These are phyloP conservation scores for Hyles lineata DNA, from an alignment of 2,888 invertebrate genomes.

Conservation along the genomic window DNA sequence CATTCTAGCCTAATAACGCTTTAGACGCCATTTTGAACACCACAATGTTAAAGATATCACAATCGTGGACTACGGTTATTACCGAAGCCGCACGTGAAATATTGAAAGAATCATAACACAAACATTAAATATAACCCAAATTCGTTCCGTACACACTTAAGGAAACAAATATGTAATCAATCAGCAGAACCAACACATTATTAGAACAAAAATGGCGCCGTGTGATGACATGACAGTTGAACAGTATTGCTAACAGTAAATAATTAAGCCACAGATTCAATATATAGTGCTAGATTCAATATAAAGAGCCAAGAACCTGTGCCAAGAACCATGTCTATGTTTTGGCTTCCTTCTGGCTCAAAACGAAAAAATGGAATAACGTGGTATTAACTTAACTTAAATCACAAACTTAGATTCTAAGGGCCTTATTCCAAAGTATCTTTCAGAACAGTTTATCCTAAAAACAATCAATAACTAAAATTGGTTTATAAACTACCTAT, in stretches of 20 bases:
- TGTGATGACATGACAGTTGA: not conserved
- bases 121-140: not conserved
- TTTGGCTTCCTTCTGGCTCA: too few species aligned
- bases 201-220: conserved; percentile 19
- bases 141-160: not conserved
- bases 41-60: conserved; percentile 40
- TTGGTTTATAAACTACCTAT: too few species aligned
- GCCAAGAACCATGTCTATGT: too few species aligned
- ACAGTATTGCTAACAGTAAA: not conserved
- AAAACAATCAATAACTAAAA: too few species aligned
- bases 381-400: too few species aligned
- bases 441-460: too few species aligned
- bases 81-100: conserved; percentile 1
- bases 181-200: conserved; percentile 36
- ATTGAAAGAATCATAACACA: not conserved
- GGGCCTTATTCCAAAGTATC: too few species aligned
- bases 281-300: too few species aligned
- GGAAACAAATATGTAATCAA: conserved; percentile 11
- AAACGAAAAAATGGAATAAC: too few species aligned
- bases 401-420: too few species aligned
- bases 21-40: conserved; percentile 79
- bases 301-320: too few species aligned
- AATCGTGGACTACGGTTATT: not conserved
- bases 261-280: not conserved
- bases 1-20: conserved; percentile 65